Conservation (phyloP, 2,797 vertebrate species). For the Pteropus rufus region DNA sequence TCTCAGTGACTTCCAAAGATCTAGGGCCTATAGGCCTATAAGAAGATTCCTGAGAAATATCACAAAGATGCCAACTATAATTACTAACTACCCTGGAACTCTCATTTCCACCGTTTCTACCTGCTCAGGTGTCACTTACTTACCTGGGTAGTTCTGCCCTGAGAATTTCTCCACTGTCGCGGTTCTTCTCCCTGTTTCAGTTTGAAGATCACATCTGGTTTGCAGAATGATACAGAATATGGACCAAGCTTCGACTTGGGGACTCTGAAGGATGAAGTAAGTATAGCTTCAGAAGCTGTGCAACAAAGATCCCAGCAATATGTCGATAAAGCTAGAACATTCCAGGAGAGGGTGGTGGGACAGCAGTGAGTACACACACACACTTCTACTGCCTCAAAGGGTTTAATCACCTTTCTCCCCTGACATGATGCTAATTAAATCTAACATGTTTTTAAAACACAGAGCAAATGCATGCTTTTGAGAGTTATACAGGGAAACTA, state of each 20-base stretch:
- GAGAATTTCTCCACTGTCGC: background rate
- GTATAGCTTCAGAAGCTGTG: background rate
- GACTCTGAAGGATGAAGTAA: background rate
- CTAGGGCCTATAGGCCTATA: background rate
- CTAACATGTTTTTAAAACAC: background rate
- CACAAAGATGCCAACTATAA: background rate
- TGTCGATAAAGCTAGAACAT: background rate
- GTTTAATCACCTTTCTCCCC: background rate
- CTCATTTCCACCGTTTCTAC: background rate
- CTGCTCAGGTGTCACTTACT: background rate
- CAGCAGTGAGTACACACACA: background rate
- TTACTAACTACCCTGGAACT: background rate
- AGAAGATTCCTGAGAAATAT: background rate
- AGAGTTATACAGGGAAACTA: background rate
- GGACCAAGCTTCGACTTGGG: background rate
- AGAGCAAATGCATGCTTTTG: background rate
- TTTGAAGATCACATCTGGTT: conserved; percentile 36
- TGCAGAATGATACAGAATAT: background rate
- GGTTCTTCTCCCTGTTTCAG: conserved; percentile 3
- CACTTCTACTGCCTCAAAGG: background rate
- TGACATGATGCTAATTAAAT: background rate
- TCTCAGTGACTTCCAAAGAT: background rate
- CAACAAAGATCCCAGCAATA: background rate
- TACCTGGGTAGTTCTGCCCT: background rate
- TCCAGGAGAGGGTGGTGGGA: too few species aligned